phyloP scores from a whole-genome alignment of 2,113 vertebrate genomes.

The Gobiocypris rarus region DNA sequence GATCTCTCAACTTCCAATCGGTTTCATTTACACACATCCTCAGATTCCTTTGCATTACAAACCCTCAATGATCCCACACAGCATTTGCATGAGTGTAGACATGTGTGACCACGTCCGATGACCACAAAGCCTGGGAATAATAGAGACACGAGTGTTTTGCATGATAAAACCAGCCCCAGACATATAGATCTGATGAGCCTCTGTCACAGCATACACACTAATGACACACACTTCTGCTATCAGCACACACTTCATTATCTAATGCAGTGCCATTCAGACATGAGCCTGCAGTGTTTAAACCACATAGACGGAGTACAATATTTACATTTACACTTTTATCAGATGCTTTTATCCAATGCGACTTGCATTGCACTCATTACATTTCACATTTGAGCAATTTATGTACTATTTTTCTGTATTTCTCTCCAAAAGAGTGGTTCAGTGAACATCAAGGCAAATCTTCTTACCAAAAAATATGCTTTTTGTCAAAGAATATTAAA shows the following conservation, averaged over 20 bases:
- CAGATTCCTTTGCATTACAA: slow-evolving; percentile 22
- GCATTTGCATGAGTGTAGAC: slow-evolving; percentile 51
- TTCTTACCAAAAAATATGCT: background rate
- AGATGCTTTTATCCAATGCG: background rate
- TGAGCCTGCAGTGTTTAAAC: background rate
- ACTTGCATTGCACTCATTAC: background rate
- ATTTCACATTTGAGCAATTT: background rate
- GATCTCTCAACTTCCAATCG: background rate
- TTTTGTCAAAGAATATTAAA: too few species aligned
- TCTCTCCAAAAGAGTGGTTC: background rate
- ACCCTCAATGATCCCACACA: slow-evolving; percentile 37
- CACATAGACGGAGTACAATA: background rate
- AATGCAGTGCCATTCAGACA: background rate
- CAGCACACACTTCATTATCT: background rate
- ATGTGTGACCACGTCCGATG: slow-evolving; percentile 41
- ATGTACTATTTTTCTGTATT: background rate
- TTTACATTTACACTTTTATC: background rate
- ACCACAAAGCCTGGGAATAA: slow-evolving; percentile 46
- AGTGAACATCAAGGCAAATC: background rate
- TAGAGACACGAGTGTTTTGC: slow-evolving; percentile 44
- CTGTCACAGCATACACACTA: background rate
- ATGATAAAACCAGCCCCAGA: slow-evolving; percentile 50
- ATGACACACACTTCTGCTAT: background rate
- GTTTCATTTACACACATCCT: background rate
- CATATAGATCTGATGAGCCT: slow-evolving; percentile 5